Conservation (phyloP, 2,797 vertebrate species). For the Gallinago nigripennis region DNA sequence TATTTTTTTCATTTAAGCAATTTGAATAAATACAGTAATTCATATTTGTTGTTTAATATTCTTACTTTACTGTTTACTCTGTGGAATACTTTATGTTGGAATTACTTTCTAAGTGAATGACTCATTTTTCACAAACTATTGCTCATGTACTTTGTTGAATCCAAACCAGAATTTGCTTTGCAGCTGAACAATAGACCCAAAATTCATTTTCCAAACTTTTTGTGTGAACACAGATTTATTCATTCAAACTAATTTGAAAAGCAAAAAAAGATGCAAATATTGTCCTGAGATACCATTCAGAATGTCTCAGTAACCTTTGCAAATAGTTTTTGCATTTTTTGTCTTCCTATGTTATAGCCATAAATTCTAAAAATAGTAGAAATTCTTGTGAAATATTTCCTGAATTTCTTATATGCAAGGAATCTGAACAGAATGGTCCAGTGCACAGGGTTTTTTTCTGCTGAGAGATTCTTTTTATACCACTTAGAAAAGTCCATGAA, state of each 20-base stretch:
- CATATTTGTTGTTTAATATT: not conserved
- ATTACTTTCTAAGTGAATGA: not conserved
- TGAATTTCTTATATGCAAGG: not conserved
- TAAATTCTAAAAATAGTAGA: not conserved
- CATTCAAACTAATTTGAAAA: not conserved
- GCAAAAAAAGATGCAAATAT: not conserved
- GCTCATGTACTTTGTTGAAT: not conserved
- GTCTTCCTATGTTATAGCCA: not conserved
- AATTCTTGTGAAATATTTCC: not conserved
- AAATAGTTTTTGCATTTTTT: not conserved
- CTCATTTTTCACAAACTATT: not conserved
- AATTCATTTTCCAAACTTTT: not conserved
- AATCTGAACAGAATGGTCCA: not conserved
- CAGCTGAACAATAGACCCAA: not conserved
- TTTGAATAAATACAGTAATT: not conserved
- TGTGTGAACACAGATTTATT: not conserved
- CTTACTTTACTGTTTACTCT: not conserved
- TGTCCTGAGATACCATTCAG: not conserved
- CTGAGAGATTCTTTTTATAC: slow-evolving; percentile 7
- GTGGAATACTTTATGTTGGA: not conserved
- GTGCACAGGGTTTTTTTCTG: not conserved
- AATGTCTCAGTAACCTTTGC: not conserved
- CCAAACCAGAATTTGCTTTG: slow-evolving; percentile 18
- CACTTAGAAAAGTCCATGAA: not conserved
- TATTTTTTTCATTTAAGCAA: not conserved